Base-by-base conservation (phyloP, 2,797 vertebrate genomes). In the Nannoperca australis region DNA sequence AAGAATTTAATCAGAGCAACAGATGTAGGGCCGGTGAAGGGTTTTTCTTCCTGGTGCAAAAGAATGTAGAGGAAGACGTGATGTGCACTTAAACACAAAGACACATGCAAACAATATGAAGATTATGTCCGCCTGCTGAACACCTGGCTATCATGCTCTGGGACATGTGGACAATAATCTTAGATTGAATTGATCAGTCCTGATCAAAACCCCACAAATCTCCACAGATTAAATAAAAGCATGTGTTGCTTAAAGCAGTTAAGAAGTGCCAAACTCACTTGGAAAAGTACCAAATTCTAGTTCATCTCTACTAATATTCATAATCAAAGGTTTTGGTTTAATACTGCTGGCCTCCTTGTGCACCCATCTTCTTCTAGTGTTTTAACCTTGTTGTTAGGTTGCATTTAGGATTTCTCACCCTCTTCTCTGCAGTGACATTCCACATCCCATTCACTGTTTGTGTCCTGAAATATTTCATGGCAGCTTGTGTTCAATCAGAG, bases 1-100 rank as follows among this genome's bases (percentile, higher is more conserved):
- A 42, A 13, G 47, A 38, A 40, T 65, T 50, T 70, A 30, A 17
- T 64, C 72, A 54, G 20, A 72, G 42, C 44, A 30, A 73, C 47
- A 47, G n/a, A 60, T 82, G 15, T 14, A 18, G 17, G 8, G 42
- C 60, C 49, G 53, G 38, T 27, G 17, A 50, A 30, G 5, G 9
- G 24, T 13, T 20, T n/a, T n/a, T 42, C 8, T 3, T 18, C 7
- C 12, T 22, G 14, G 50, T 47, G 15, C 20, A 40, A 78, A 66
- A 20, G 5, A 44, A 30, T 2, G 34, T 13, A 42, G 64, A 47
- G 45, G 24, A 10, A 32, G 64, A 60, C 44, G 38, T 22, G 30
- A 15, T 12, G 6, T 20, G 12, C 4, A 38, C 1, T 18, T 14
- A 20, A 7, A 44, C 47, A 72, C 9, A 70, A 7, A 60, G 14